Percentiles rank a stretch among this genome's conserved stretches.
phyloP scores from a whole-genome alignment of 2,888 invertebrate species.

The Sceliomorpha sp. region DNA sequence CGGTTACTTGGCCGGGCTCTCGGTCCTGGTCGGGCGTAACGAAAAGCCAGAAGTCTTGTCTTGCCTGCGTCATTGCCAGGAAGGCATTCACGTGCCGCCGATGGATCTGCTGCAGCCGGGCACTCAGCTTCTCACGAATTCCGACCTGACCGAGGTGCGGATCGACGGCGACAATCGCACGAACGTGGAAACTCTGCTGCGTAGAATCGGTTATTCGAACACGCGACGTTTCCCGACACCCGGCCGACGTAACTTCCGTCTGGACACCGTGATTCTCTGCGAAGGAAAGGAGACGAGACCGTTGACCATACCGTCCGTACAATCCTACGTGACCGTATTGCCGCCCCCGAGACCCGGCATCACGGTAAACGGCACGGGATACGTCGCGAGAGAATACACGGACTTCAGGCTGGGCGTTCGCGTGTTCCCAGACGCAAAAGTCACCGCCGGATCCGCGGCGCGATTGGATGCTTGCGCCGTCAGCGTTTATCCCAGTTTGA shows the following conservation, averaged over 20 bases:
- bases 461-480: conserved; percentile 96
- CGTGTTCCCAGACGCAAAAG: conserved; percentile 92
- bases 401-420: conserved; percentile 92
- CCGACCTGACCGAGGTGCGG: conserved; percentile 92
- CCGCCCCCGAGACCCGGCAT: conserved; percentile 92
- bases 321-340: conserved; percentile 93
- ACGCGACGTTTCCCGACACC: conserved; percentile 96
- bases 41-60: conserved; percentile 88
- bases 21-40: conserved; percentile 87
- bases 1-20: conserved; percentile 94
- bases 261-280: conserved; percentile 87
- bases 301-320: conserved; percentile 87
- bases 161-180: conserved; percentile 95
- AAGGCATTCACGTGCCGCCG: conserved; percentile 85
- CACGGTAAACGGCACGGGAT: conserved; percentile 89
- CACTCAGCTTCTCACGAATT: conserved; percentile 88
- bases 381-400: conserved; percentile 91
- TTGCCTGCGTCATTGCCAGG: conserved; percentile 91
- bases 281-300: conserved; percentile 89
- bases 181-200: conserved; percentile 92
- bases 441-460: conserved; percentile 83
- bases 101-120: conserved; percentile 89
- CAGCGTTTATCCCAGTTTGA: conserved; percentile 95
- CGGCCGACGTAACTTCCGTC: conserved; percentile 91
- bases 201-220: conserved; percentile 95